Evolutionary conservation across 2,113 vertebrate genomes (phyloP).

Genomic region (Athene noctua): DNA sequence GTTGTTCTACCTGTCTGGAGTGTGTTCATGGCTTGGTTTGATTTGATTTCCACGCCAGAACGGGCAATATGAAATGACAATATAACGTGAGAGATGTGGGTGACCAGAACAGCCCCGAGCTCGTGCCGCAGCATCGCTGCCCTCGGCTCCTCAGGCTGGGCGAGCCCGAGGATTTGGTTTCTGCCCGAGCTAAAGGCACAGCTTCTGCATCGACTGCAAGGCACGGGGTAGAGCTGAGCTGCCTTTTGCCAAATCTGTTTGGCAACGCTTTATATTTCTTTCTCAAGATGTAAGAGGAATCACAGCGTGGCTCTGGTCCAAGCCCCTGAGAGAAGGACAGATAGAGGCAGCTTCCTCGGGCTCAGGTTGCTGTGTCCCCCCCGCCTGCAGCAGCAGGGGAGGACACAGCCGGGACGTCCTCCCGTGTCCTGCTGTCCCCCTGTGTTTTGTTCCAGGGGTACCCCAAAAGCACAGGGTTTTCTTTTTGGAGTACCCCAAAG

Average conservation of each 20-base stretch:
- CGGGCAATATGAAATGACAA: neutral
- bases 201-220: neutral
- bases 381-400: rapidly evolving
- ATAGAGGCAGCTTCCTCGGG: neutral
- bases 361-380: neutral
- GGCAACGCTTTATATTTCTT: neutral
- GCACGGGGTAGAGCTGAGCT: neutral
- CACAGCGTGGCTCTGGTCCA: neutral
- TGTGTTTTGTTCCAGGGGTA: rapidly evolving
- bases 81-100: rapidly evolving
- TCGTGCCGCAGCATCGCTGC: rapidly evolving
- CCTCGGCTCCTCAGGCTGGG: rapidly evolving
- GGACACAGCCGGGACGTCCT: rapidly evolving
- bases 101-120: neutral
- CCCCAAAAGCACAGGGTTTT: neutral
- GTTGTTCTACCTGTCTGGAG: neutral
- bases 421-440: neutral
- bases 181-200: rapidly evolving
- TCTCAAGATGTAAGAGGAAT: neutral
- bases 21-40: rapidly evolving
- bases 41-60: neutral
- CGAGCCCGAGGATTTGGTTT: neutral
- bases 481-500: neutral
- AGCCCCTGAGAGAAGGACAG: neutral
- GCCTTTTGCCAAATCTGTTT: neutral